Evolutionary conservation across 2,888 invertebrate species (phyloP), one percentile per base, ranked within the genome.

Genomic region (Drepana falcataria): DNA sequence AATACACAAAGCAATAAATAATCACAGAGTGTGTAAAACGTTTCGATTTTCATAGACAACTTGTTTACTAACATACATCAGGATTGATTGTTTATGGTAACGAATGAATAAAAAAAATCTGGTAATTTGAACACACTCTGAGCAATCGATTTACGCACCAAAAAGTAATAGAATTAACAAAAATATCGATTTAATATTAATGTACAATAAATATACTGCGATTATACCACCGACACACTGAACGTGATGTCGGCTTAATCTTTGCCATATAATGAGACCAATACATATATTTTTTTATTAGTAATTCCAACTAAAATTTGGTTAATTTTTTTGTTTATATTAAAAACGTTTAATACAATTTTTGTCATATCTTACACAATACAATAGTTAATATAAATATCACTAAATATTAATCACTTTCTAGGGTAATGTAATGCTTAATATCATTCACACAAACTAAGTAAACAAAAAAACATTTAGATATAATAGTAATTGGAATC

Each of bases 251-350:
- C 48, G 48, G 41, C 34, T 41, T 34, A 51, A 74, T 87, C 88
- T 89, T 89, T 88, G 88, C 86, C 85, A 85, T 84, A 77, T 44
- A 75, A 64, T 90, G 90, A 90, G 90, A 90, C 90, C 90, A 89
- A 87, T 83, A 83, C 66, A 75, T 75, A 73, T 65, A 71, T 71
- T 75, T 68, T 72, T 73, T 72, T 62, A 73, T 69, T 69, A 77
- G 69, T 74, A 72, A 72, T 74, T 72, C 77, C 74, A 82, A 81
- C 85, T 81, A 82, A 79, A 86, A 81, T 86, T 87, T 87, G 85
- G 87, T 87, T 87, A 86, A 73, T 79, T 81, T 66, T 66, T 64
- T 63, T 66, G 68, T 73, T 71, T 71, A 65, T 59, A 61, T 58
- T 67, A 64, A 61, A 66, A 66, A 62, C 55, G 65, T 69, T 72